Evolutionary conservation across 1,140 invertebrate species (phyloP), one percentile per base, ranked within the genome.

Genomic region (Camponotus vicinus): DNA sequence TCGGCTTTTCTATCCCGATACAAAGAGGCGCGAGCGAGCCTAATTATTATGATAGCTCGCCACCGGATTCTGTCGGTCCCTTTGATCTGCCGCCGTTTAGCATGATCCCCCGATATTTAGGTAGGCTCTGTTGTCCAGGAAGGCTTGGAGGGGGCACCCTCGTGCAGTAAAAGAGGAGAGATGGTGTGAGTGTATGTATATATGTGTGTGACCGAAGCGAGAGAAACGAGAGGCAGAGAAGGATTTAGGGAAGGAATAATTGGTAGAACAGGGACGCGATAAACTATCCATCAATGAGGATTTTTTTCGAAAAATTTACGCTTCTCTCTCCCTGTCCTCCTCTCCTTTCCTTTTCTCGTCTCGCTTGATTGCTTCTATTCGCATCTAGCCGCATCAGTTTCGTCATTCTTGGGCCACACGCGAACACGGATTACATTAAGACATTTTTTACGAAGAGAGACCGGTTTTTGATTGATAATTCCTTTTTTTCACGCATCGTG

Each of bases 11-110:
- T 93, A 94, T 93, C 92, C 92, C 93, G 92, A 93, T 94, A 95
- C 94, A 95, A 95, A 95, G 94, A 94, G 93, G 94, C 94, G 94
- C 93, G 93, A 94, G 93, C 93, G 93, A 91, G 92, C 92, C 92
- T 95, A 95, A 95, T 95, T 95, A 95, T 95, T 95, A 95, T 95
- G 94, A 95, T 95, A 95, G 94, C 93, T 94, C 93, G 94, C 94
- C 95, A 95, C 94, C 92, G 94, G 93, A 94, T 95, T 95, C 92
- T 90, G 95, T 93, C 94, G 95, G 94, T 92, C 71, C 89, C 91
- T 95, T 95, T 95, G 93, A 95, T 95, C 93, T 94, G 88, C 87
- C 91, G 92, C 93, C 94, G 93, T 95, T 95, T 95, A 95, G 94
- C 94, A 94, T 94, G 94, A 94, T 95, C 91, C 93, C 88, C 89